Evolutionary conservation across 64 coral and sea anemone species (phyloP).

Genomic region (Stylophora pistillata): DNA sequence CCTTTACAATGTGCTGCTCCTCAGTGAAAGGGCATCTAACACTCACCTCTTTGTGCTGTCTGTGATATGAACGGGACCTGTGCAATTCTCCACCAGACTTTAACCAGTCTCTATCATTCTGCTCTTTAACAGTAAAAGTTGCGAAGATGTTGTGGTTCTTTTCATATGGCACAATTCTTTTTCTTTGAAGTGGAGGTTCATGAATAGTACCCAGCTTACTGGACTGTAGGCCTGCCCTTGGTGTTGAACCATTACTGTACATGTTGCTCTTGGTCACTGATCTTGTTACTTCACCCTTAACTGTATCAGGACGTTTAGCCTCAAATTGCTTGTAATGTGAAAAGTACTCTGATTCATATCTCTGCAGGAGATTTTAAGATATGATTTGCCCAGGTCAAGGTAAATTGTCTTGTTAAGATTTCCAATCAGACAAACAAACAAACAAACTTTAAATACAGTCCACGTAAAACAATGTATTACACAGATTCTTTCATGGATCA

Average conservation of each 20-base stretch:
- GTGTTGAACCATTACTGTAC: constrained; percentile 62
- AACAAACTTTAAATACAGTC: too few relatives aligned
- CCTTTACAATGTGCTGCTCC: too few relatives aligned
- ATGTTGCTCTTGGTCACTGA: constrained; percentile 38
- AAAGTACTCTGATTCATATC: constrained; percentile 79
- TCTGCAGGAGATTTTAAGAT: constrained; percentile 12
- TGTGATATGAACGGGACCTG: constrained; percentile 26
- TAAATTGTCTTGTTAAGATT: too few relatives aligned
- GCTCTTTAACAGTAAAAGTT: constrained; percentile 83
- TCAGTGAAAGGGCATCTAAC: too few relatives aligned
- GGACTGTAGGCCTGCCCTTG: constrained; percentile 80
- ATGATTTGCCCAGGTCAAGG: not conserved
- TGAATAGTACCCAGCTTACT: constrained; percentile 71
- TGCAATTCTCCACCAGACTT: constrained; percentile 24
- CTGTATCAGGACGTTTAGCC: constrained; percentile 62
- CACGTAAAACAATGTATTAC: too few relatives aligned
- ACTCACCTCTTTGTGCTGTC: constrained; percentile 17
- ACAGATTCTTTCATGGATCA: too few relatives aligned
- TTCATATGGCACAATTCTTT: constrained; percentile 80
- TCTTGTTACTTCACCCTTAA: constrained; percentile 83
- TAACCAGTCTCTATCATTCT: constrained; percentile 76
- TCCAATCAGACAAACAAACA: too few relatives aligned
- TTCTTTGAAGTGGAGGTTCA: constrained; percentile 89
- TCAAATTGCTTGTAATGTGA: constrained; percentile 80
- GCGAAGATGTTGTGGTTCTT: constrained; percentile 96